A percentile compares a stretch with the other conserved stretches of the same genome.
Evolutionary conservation across 2,113 vertebrate species (phyloP).

Genomic region (Ophthalmolycus amberensis): DNA sequence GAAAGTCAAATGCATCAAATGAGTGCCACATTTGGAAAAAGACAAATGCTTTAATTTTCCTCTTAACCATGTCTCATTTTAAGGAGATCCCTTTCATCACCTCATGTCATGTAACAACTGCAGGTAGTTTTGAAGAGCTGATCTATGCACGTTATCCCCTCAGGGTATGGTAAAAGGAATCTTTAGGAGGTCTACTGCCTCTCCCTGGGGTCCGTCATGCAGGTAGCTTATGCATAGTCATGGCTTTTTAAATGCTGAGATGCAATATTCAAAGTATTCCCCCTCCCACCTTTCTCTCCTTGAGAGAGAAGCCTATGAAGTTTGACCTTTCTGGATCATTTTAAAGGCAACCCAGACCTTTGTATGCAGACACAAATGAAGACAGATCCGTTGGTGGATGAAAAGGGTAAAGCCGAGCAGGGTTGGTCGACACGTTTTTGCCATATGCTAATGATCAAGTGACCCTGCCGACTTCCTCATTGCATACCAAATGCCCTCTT

Average conservation of each 20-base stretch:
- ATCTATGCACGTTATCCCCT: constrained; percentile 52
- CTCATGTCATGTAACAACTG: constrained; percentile 29
- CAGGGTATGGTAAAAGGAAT: constrained; percentile 48
- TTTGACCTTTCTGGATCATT: constrained; percentile 83
- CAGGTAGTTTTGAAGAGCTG: constrained; percentile 37
- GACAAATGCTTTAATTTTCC: constrained; percentile 1
- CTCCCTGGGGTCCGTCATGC: constrained; percentile 49
- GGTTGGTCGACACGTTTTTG: constrained; percentile 76
- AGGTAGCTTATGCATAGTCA: constrained; percentile 72
- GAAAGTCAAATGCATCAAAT: constrained; percentile 37
- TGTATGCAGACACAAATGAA: constrained; percentile 83
- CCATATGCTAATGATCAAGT: constrained; percentile 74
- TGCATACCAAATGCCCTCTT: constrained; percentile 74
- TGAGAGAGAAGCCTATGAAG: constrained; percentile 75
- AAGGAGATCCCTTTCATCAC: constrained; percentile 45
- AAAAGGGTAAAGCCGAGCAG: constrained; percentile 82
- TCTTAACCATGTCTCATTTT: constrained; percentile 21
- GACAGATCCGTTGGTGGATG: constrained; percentile 81
- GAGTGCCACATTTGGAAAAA: not conserved
- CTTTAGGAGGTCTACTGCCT: constrained; percentile 55
- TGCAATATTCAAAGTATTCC: constrained; percentile 77
- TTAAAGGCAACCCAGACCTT: constrained; percentile 83
- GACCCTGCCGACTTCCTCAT: constrained; percentile 69
- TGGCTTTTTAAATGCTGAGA: constrained; percentile 78
- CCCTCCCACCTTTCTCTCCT: constrained; percentile 61